phyloP scores from a whole-genome alignment of 2,113 vertebrate genomes.

The Prochilodus magdalenae region DNA sequence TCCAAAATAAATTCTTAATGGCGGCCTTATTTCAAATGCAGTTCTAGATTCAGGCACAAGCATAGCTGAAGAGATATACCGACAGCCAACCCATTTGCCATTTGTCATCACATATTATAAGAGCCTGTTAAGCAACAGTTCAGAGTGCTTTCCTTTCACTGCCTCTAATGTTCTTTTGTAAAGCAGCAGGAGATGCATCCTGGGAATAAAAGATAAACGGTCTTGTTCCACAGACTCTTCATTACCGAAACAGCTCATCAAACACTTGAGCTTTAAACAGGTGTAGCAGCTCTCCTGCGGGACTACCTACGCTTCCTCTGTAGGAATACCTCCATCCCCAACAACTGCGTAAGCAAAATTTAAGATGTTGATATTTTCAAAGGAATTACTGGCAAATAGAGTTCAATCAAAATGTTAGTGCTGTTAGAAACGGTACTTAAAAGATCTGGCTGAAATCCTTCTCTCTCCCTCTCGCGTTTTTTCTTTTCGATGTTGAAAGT shows the following conservation, averaged over 20 bases:
- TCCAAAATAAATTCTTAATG: no score
- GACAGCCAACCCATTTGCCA: not conserved
- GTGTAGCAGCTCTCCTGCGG: conserved; percentile 30
- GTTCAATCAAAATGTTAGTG: not conserved
- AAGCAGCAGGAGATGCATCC: conserved; percentile 33
- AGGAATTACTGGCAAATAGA: not conserved
- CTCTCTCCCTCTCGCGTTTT: no score
- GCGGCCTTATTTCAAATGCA: not conserved
- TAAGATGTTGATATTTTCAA: not conserved
- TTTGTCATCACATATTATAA: not conserved
- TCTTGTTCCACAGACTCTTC: conserved; percentile 56
- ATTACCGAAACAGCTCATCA: conserved; percentile 57
- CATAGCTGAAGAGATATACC: not conserved
- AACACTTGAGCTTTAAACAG: conserved; percentile 56
- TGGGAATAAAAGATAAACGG: conserved; percentile 59
- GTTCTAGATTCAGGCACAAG: not conserved
- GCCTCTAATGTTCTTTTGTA: conserved; percentile 43
- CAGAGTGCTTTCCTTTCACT: conserved; percentile 27
- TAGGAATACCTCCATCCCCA: conserved; percentile 21
- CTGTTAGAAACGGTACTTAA: not conserved
- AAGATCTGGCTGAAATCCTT: not conserved
- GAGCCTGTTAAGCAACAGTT: not conserved
- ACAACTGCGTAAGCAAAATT: not conserved
- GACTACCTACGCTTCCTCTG: conserved; percentile 14
- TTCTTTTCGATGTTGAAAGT: not conserved